Percentiles rank a stretch among this genome's conserved stretches.
Evolutionary conservation across 2,113 vertebrate species (phyloP).

Genomic region (Menidia beryllina): DNA sequence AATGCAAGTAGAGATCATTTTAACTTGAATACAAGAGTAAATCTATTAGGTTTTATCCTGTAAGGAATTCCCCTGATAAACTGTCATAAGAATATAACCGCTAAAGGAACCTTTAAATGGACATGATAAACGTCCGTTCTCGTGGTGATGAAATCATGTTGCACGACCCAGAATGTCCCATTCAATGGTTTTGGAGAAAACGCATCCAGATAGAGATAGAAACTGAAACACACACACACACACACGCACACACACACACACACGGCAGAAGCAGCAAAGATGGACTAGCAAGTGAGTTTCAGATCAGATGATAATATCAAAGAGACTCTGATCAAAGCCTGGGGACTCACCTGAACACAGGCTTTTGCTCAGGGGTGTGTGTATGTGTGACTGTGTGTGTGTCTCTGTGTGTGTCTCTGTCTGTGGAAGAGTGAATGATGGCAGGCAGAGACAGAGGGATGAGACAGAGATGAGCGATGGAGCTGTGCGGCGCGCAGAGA

Average conservation of each 20-base stretch:
- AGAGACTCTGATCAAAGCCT: conserved; percentile 72
- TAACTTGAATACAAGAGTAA: no score
- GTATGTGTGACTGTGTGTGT: conserved; percentile 4
- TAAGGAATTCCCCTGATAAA: no score
- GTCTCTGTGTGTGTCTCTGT: neutral
- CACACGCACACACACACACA: conserved; percentile 34
- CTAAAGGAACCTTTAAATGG: no score
- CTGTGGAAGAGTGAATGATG: conserved; percentile 56
- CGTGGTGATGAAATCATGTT: neutral
- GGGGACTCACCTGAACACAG: conserved; percentile 70
- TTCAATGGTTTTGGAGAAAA: conserved; percentile 12
- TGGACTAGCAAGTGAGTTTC: conserved; percentile 49
- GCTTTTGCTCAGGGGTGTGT: conserved; percentile 37
- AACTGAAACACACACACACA: conserved; percentile 38
- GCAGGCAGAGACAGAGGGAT: conserved; percentile 51
- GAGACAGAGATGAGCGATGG: conserved; percentile 74
- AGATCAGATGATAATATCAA: conserved; percentile 70
- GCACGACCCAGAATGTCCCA: conserved; percentile 9
- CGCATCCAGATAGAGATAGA: conserved; percentile 28
- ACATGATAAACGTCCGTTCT: no score
- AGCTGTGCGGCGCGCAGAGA: conserved; percentile 64
- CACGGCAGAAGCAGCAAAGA: conserved; percentile 40
- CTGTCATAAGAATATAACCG: no score
- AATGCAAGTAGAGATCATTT: no score
- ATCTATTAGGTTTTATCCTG: no score